Base-by-base conservation (phyloP, 1,140 invertebrate species). In the Rhopalosiphum padi region DNA sequence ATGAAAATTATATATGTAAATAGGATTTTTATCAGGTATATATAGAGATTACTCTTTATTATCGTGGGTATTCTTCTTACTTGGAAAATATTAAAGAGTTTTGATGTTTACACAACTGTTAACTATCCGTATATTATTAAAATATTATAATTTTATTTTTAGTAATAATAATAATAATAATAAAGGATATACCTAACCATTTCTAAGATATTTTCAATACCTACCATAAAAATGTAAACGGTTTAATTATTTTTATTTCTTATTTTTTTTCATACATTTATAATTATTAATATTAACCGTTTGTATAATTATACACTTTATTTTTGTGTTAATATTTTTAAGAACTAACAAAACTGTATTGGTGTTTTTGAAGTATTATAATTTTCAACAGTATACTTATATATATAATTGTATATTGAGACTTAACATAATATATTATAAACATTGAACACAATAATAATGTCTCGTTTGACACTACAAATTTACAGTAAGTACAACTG, bases 1-100 rank as follows among this genome's bases (percentile, higher is more conserved):
- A 89, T 89, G 22, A 53, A 89, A 89, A 89, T 83, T 83, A 85
- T 43, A 25, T 41, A 90, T 90, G 22, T 30, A 90, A 90, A 90
- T 90, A 41, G n/a, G 51, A 60, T 89, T 89, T 37, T 53, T 55
- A 30, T 60, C 53, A 41, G 55, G 3, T 55, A 41, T 41, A 22
- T 2, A 90, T 22, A 90, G 35, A 60, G 43, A 60, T 90, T 37
- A 60, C 35, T 11, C 55, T 41, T 60, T 41, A 43, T 60, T 60
- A 35, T n/a, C 37, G 35, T 53, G 6, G 11, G 60, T 41, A 41
- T 41, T 60, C 21, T 55, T 90, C 23, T 88, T 88, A 8, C 43
- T 23, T 37, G 11, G 60, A 41, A 90, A 35, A 60, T 23, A 51
- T 60, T 30, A 90, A 60, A 60, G 25, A 60, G 37, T 60, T 18